phyloP scores from a whole-genome alignment of 1,140 invertebrate species.

The Holcopasites calliopsidis region DNA sequence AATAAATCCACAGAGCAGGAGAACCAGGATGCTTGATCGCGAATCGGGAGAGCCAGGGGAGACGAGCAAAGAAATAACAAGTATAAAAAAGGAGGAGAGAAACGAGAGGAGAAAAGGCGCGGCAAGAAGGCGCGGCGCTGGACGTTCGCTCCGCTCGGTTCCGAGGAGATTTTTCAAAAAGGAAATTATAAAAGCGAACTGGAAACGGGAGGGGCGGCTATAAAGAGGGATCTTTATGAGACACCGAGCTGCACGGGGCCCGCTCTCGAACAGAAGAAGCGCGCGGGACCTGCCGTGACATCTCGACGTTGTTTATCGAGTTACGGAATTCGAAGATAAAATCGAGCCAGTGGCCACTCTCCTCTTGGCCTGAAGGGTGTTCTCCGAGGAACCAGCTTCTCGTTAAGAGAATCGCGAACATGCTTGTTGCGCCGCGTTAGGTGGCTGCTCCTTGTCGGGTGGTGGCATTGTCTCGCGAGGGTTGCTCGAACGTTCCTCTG shows the following conservation, averaged over 20 bases:
- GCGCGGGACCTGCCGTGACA: conserved; percentile 53
- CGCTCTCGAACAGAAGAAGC: conserved; percentile 57
- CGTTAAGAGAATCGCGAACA: conserved; percentile 46
- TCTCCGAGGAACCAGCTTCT: conserved; percentile 14
- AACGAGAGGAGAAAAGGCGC: not conserved
- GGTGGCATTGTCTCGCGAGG: conserved; percentile 20
- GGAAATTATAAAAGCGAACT: conserved; percentile 65
- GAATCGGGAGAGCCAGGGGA: not conserved
- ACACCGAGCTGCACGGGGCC: conserved; percentile 42
- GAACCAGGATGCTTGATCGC: not conserved
- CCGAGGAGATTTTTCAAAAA: conserved; percentile 60
- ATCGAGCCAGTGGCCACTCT: conserved; percentile 52
- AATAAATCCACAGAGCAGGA: no score
- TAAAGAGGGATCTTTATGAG: conserved; percentile 65
- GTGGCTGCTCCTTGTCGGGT: conserved; percentile 17
- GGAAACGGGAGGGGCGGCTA: conserved; percentile 58
- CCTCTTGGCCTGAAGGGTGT: not conserved
- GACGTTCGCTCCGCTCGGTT: conserved; percentile 1
- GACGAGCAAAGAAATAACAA: not conserved
- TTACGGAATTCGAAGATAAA: conserved; percentile 74
- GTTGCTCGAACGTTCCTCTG: not conserved
- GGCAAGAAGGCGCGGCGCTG: not conserved
- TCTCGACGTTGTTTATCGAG: conserved; percentile 74
- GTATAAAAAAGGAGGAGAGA: not conserved
- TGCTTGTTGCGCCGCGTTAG: conserved; percentile 30